Base-by-base conservation (phyloP, 53 echinoderm and acorn worm species). In the Crossaster papposus region DNA sequence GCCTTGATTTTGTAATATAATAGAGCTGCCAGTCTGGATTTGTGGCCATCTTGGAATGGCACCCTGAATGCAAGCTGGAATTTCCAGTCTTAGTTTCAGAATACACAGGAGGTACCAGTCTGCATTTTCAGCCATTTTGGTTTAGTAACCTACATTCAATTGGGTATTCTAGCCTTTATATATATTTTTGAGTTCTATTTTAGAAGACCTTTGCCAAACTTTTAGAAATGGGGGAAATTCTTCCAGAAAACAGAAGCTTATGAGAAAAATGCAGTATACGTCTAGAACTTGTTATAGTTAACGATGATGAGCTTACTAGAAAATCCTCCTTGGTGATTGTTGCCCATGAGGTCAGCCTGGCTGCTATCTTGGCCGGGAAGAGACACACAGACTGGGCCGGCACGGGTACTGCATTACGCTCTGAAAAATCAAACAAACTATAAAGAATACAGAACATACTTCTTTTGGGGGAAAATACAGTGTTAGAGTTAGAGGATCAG, bases 281-380 rank as follows among this genome's bases (percentile, higher is more conserved):
- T 44, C 44, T 9, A 9, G 44, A 9, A 44, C 44, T 44, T 44
- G 5, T 44, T 44, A 62, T 62, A 4, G 18, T 17, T 35, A 9
- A 78, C 78, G n/a, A 44, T 33, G 79, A 11, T 4, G 20, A 30
- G 44, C 36, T 74, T 80, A 93, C 94, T 88, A 75, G 33, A 28
- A 89, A 88, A 18, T 94, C 88, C 26, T 90, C 94, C 38, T 75
- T 79, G 23, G 93, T 92, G 18, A 95, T 79, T 15, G 89, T 77
- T 51, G 68, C 83, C 97, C 97, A 97, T 2, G 93, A 91, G 30
- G 77, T 87, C 30, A 96, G 90, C 24, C 82, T 89, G 36, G 95
- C 87, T 23, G 89, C 90, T n/a, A 96, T 89, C 89, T 97, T 97
- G 64, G 97, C 87, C 18, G 97, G 97, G 83, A 97, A 97, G 53